These are phyloP conservation scores for Nomada goodeniana DNA, from an alignment of 2,888 invertebrate species.

Conservation along the genomic window DNA sequence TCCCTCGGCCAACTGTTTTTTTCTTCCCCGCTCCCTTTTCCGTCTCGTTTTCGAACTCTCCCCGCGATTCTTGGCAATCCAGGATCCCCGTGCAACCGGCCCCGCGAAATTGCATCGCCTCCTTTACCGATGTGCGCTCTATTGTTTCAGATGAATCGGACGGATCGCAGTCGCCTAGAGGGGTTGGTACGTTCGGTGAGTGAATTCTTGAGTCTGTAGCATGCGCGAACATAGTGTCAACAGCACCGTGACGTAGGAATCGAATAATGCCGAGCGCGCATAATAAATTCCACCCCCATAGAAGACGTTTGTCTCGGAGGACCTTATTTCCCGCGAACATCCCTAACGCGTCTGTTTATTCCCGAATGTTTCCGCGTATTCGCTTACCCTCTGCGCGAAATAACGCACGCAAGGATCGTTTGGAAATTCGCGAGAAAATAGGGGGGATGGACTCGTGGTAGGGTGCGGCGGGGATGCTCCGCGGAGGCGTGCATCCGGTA, in stretches of 20 bases:
- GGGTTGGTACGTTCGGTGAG: slow-evolving; percentile 50
- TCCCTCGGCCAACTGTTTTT: slow-evolving; percentile 11
- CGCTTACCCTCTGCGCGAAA: slow-evolving; percentile 15
- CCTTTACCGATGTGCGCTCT: slow-evolving; percentile 46
- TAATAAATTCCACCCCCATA: not conserved
- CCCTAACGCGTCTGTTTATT: slow-evolving; percentile 23
- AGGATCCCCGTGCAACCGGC: slow-evolving; percentile 65
- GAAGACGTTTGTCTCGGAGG: slow-evolving; percentile 19
- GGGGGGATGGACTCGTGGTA: slow-evolving; percentile 31
- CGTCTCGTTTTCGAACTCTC: slow-evolving; percentile 9
- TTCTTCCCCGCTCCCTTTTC: not conserved
- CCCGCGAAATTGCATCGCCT: not conserved
- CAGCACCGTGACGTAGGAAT: no score
- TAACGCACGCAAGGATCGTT: slow-evolving; percentile 32
- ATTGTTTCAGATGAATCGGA: slow-evolving; percentile 67
- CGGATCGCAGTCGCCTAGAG: slow-evolving; percentile 7
- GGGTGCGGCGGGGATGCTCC: slow-evolving; percentile 57
- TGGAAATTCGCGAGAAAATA: slow-evolving; percentile 21
- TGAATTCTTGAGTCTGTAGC: not conserved
- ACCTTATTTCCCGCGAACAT: slow-evolving; percentile 7
- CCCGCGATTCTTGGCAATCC: slow-evolving; percentile 15
- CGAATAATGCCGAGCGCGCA: no score
- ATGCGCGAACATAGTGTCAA: not conserved
- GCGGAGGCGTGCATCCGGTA: slow-evolving; percentile 78
- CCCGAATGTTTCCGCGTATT: slow-evolving; percentile 12